Evolutionary conservation across 2,113 vertebrate species (phyloP), one percentile per base, ranked within the genome.

Genomic region (Pithys albifrons): DNA sequence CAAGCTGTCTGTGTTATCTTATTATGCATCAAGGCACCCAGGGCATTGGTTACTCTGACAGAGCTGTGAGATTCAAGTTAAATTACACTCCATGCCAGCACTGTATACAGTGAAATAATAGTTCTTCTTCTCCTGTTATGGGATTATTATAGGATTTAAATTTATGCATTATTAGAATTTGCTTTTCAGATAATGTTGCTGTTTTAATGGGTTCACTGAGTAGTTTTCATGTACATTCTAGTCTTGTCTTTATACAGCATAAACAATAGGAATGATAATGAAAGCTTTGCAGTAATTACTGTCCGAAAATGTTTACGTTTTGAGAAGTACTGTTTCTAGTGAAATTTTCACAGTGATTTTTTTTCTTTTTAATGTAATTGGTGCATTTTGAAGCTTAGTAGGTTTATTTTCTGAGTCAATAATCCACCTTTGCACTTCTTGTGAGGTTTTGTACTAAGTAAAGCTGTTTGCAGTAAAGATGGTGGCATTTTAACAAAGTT

Each of bases 1-100:
- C 71, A 89, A 94, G 66, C 73, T 96, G 87, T 93, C 76, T 94
- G 65, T 94, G 22, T 81, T 87, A 74, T 76, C 78, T 88, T 58
- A 67, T 48, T 73, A 55, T 84, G 28, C 84, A 85, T 62, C 67
- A 62, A 93, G 66, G 31, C 72, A 86, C 49, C 43, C 31, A 66
- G 72, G 59, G 28, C 41, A 43, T 28, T 74, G 48, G n/a, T 52
- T 95, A 71, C 41, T 70, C 82, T 94, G 58, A 58, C 46, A 80
- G 27, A 93, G 27, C 27, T 76, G 24, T 75, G 88, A 58, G 49
- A 90, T 82, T 92, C 71, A 57, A 85, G 61, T 46, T 82, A 78
- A 85, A 82, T 77, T 89, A 43, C 29, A 71, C 18, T 24, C 33
- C 43, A 81, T 79, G 64, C 22, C 55, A 76, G 16, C 37, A 46